phyloP scores from a whole-genome alignment of 2,888 invertebrate genomes.

The Antitype chi region DNA sequence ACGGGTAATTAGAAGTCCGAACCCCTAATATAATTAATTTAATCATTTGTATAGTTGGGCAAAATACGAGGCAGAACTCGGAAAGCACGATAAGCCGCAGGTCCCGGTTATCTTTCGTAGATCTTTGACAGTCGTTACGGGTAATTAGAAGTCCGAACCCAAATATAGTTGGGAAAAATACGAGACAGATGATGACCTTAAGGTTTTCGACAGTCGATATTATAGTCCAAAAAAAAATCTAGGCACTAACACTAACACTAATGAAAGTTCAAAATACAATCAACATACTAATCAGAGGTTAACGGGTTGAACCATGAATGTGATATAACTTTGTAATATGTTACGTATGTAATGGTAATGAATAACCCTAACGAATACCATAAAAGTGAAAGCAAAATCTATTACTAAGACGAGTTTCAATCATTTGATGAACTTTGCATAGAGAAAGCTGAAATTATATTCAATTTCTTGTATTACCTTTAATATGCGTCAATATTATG shows the following conservation, averaged over 20 bases:
- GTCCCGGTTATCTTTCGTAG: too few relatives aligned
- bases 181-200: too few relatives aligned
- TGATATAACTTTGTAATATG: conserved; percentile 2
- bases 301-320: background rate
- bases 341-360: conserved; percentile 28
- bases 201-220: too few relatives aligned
- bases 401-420: conserved; percentile 28
- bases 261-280: conserved; percentile 17
- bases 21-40: too few relatives aligned
- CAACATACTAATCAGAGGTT: background rate
- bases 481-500: conserved; percentile 1
- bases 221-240: background rate
- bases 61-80: too few relatives aligned
- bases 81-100: too few relatives aligned
- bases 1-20: too few relatives aligned
- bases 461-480: conserved; percentile 19
- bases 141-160: too few relatives aligned
- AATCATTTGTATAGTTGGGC: too few relatives aligned
- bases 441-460: conserved; percentile 50
- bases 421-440: conserved; percentile 45
- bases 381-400: conserved; percentile 53
- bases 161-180: too few relatives aligned
- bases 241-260: background rate
- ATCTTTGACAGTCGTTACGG: too few relatives aligned
- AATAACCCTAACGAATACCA: conserved; percentile 40